Percentiles rank a stretch among this genome's conserved stretches.
Evolutionary conservation across 1,140 invertebrate genomes (phyloP).

Genomic region (Drosophila orena): DNA sequence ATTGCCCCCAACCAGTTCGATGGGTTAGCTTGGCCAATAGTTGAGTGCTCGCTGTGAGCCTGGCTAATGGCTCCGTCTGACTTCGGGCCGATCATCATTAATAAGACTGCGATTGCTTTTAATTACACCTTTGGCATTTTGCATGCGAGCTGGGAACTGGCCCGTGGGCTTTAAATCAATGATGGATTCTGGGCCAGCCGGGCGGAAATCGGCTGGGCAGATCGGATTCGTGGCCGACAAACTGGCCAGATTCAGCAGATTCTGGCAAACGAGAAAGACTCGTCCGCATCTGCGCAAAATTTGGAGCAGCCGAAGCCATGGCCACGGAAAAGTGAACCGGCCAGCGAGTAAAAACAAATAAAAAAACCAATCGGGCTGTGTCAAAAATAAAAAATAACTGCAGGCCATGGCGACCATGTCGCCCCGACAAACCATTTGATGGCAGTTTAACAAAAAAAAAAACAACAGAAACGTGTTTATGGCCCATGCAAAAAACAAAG

Average conservation of each 20-base stretch:
- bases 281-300: conserved; percentile 60
- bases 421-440: conserved; percentile 63
- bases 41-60: conserved; percentile 14
- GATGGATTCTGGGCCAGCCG: conserved; percentile 20
- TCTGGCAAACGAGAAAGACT: conserved; percentile 70
- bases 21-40: conserved; percentile 46
- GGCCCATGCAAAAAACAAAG: conserved; percentile 60
- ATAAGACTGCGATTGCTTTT: conserved; percentile 64
- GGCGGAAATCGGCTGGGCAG: conserved; percentile 46
- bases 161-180: neutral
- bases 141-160: conserved; percentile 24
- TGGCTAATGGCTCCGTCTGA: conserved; percentile 62
- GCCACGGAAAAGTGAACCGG: conserved; percentile 50
- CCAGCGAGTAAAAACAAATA: conserved; percentile 11
- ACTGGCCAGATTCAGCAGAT: conserved; percentile 29
- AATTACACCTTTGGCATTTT: conserved; percentile 83
- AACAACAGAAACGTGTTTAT: conserved; percentile 72
- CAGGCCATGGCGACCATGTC: conserved; percentile 71
- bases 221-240: conserved; percentile 33
- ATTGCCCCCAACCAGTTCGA: conserved; percentile 73
- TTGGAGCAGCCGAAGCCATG: conserved; percentile 75
- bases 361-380: conserved; percentile 60
- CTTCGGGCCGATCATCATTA: conserved; percentile 69
- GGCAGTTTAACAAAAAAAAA: conserved; percentile 40
- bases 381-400: conserved; percentile 62